Evolutionary conservation across 2,888 invertebrate genomes (phyloP), one percentile per base, ranked within the genome.

Genomic region (Notodonta ziczac): DNA sequence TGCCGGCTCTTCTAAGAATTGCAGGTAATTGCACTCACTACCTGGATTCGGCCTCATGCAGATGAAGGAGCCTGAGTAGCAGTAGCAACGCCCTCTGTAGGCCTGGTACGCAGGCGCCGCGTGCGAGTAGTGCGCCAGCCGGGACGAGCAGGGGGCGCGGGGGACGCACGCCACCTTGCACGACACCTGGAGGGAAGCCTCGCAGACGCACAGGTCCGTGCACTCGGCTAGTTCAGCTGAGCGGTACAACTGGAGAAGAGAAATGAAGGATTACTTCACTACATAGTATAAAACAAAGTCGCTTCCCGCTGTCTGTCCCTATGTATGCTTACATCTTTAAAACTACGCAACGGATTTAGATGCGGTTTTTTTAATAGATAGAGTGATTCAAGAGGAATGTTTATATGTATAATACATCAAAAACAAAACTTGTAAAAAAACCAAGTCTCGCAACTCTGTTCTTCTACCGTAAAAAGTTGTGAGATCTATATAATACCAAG

Each of bases 141-240:
- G 96, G 12, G 97, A 97, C 75, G 97, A 97, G 90, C 98, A 98
- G 4, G 97, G 97, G 65, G 97, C 97, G 57, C 97, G 95, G 58
- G 97, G 97, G 56, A 98, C 97, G 90, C 98, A 98, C 71, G 98
- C 96, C 76, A 97, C 97, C 89, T 97, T 97, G 93, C 98, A 98
- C 60, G 96, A 96, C 69, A 98, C 95, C 75, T 96, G 96, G 56
- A 95, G 91, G 0, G 96, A 96, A 64, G 96, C 94, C 82, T 97
- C 96, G 85, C 98, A 98, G 76, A 97, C 96, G 89, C 98, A 98
- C 62, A 98, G 95, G 90, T 98, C 98, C 51, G 98, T 98, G 89
- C 98, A 98, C 82, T 98, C 97, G 0, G 92, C 92, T 42, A 97
- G 96, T 82, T 98, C 97, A 73, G 97, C 97, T 80, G 97, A 96